Conservation (phyloP, 2,797 vertebrate species). For the Chanos chanos region DNA sequence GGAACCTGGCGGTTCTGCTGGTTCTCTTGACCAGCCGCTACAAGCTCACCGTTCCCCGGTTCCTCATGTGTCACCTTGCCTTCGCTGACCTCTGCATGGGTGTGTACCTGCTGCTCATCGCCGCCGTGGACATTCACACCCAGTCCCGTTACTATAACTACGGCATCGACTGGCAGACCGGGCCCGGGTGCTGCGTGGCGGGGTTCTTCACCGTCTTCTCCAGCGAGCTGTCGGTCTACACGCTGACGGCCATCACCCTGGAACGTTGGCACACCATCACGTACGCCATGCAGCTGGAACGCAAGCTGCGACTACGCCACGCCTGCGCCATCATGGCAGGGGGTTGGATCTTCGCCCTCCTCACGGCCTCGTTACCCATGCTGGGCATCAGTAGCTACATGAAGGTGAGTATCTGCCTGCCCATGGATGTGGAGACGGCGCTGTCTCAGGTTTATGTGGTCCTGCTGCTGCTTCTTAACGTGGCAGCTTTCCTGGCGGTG, state of each 20-base stretch:
- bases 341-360: slow-evolving; percentile 85
- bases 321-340: slow-evolving; percentile 78
- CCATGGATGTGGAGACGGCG: slow-evolving; percentile 88
- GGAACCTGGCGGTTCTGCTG: slow-evolving; percentile 81
- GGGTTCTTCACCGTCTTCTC: slow-evolving; percentile 96
- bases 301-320: slow-evolving; percentile 83
- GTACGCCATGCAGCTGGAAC: slow-evolving; percentile 86
- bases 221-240: slow-evolving; percentile 93
- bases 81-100: slow-evolving; percentile 97
- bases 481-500: slow-evolving; percentile 84
- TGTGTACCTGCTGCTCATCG: slow-evolving; percentile 88
- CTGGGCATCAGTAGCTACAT: slow-evolving; percentile 91
- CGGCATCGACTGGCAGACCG: slow-evolving; percentile 92
- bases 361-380: slow-evolving; percentile 81
- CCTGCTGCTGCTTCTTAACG: slow-evolving; percentile 84
- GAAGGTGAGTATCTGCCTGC: slow-evolving; percentile 98
- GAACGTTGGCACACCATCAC: slow-evolving; percentile 98
- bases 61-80: slow-evolving; percentile 96
- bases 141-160: slow-evolving; percentile 88
- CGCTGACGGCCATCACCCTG: slow-evolving; percentile 86
- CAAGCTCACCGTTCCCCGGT: slow-evolving; percentile 91
- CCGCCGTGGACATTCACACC: slow-evolving; percentile 83
- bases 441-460: slow-evolving; percentile 84
- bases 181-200: slow-evolving; percentile 81
- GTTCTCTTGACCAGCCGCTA: slow-evolving; percentile 82